Percentiles rank a stretch among this genome's conserved stretches.
These are phyloP conservation scores for Bombus waltoni DNA, from an alignment of 1,140 invertebrate species.

Conservation along the genomic window DNA sequence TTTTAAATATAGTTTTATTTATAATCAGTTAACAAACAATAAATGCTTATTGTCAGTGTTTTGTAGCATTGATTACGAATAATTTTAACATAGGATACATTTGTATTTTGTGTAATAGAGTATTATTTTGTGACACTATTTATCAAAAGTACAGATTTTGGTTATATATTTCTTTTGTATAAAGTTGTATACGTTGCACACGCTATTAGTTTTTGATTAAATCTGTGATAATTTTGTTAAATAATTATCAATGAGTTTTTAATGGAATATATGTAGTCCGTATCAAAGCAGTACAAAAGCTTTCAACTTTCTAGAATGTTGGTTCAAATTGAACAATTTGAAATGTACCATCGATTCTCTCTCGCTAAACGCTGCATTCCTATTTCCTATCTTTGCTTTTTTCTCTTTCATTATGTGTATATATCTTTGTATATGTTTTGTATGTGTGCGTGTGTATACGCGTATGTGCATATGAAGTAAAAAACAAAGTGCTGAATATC, in stretches of 20 bases:
- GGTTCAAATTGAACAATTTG: conserved; percentile 2
- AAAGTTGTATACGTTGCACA: not conserved
- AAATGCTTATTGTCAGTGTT: not conserved
- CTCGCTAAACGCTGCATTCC: conserved; percentile 38
- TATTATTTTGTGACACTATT: conserved; percentile 16
- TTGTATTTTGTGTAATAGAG: not conserved
- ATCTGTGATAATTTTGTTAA: conserved; percentile 28
- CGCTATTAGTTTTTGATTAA: not conserved
- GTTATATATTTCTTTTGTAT: conserved; percentile 7
- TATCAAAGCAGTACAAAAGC: not conserved
- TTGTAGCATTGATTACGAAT: not conserved
- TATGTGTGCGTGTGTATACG: not conserved
- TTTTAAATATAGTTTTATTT: conserved; percentile 8
- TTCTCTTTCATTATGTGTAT: conserved; percentile 13
- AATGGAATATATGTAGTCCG: not conserved
- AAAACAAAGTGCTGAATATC: conserved; percentile 1
- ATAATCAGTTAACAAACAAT: not conserved
- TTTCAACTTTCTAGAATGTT: not conserved
- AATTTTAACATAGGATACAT: conserved; percentile 8
- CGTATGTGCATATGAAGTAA: conserved; percentile 13
- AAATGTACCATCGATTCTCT: conserved; percentile 39
- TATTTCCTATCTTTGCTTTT: conserved; percentile 7
- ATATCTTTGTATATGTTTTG: conserved; percentile 8
- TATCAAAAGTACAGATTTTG: not conserved
- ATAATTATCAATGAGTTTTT: conserved; percentile 8